Base-by-base conservation (phyloP, 1,140 invertebrate species). In the Brachionus rubens region DNA sequence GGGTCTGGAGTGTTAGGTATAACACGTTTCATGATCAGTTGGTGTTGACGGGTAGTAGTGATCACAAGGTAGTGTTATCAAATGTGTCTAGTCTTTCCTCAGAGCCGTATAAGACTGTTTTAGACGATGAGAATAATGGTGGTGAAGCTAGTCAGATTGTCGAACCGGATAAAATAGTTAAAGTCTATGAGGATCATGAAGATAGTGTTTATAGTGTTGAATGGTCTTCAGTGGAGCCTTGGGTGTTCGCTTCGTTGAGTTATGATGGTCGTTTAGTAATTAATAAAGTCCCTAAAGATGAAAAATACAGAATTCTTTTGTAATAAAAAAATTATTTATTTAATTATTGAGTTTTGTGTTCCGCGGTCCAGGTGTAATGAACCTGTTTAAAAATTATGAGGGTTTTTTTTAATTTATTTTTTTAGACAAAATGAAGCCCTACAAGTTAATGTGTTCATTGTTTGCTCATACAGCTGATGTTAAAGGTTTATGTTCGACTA, bases 21-120 rank as follows among this genome's bases (percentile, higher is more conserved):
- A 98, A 99, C 86, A 91, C 90, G 78, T 96, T 94, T 82, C 95
- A 98, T 84, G 96, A 99, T 83, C 94, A 98, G 85, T 85, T 99
- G 16, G 85, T 99, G n/a, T 84, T 98, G 65, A 92, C 93, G 4
- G 92, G 93, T 28, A 95, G 94, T 80, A 96, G 93, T 80, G 96
- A 99, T 84, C 92, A 92, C 16, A 86, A 92, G 79, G 94, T 97
- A 0, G 87, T 96, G 79, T 86, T 98, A 36, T 91, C 90, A 3
- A 91, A 91, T 81, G 88, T 92, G 3, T 89, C 91, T 1, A 92
- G 91, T 26, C 89, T 98, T 19, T 94, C 92, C 40, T 92, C 91
- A 0, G 92, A 95, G 81, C 88, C 89, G 30, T 89, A 79, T 86
- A 12, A 85, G 87, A 77, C 78, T 78, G 75, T 41, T 40, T 16